Evolutionary conservation across 2,113 vertebrate species (phyloP).

Genomic region (Cranoglanis bouderius): DNA sequence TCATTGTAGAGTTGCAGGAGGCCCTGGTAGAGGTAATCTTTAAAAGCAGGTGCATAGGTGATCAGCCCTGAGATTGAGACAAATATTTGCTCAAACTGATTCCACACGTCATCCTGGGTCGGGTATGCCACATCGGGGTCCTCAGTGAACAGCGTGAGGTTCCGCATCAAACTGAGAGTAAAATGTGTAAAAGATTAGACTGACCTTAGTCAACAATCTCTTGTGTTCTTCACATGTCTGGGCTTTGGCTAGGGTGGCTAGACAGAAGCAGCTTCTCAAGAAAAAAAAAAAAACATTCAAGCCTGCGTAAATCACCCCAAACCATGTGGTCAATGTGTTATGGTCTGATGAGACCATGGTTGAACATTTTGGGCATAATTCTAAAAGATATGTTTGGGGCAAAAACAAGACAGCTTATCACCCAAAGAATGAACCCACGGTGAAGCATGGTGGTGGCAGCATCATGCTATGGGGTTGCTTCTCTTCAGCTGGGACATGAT

Average conservation of each 20-base stretch:
- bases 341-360: not conserved
- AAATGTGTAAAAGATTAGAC: not conserved
- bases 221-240: too few species aligned
- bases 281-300: not conserved
- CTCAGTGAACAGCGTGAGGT: conserved; percentile 82
- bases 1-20: conserved; percentile 82
- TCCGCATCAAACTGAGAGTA: conserved; percentile 78
- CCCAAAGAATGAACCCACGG: not conserved
- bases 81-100: conserved; percentile 83
- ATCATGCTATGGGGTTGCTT: not conserved
- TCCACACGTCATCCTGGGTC: conserved; percentile 77
- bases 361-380: not conserved
- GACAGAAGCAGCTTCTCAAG: not conserved
- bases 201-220: not conserved
- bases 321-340: not conserved
- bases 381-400: not conserved
- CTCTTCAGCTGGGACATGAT: not conserved
- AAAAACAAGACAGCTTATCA: not conserved
- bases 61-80: conserved; percentile 76
- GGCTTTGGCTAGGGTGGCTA: not conserved
- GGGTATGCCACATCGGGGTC: conserved; percentile 79
- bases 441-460: not conserved
- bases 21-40: conserved; percentile 80
- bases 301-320: not conserved
- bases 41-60: conserved; percentile 84